Evolutionary conservation across 2,113 vertebrate genomes (phyloP).

Genomic region (Balaeniceps rex): DNA sequence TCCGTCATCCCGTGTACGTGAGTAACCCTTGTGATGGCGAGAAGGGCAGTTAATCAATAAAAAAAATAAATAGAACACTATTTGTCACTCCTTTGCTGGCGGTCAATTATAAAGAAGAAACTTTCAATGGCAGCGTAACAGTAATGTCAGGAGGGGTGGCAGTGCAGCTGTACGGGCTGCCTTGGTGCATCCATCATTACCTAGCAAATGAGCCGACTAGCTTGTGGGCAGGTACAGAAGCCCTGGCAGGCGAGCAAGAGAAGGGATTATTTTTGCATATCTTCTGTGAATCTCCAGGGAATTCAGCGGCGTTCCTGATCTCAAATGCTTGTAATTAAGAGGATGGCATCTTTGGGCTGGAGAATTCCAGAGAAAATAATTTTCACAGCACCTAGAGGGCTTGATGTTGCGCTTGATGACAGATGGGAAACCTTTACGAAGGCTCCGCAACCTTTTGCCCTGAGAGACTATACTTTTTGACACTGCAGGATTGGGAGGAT

Average conservation of each 20-base stretch:
- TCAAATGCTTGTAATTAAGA: slow-evolving; percentile 70
- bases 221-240: slow-evolving; percentile 57
- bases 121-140: neutral
- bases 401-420: slow-evolving; percentile 33
- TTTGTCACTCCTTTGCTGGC: neutral
- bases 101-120: neutral
- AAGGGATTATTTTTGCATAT: slow-evolving; percentile 60
- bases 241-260: slow-evolving; percentile 46
- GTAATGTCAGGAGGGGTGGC: neutral
- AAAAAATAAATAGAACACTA: neutral
- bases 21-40: neutral
- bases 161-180: slow-evolving; percentile 1
- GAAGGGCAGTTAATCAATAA: neutral
- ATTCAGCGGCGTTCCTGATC: slow-evolving; percentile 53
- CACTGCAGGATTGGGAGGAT: slow-evolving; percentile 27
- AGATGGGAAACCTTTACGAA: slow-evolving; percentile 59
- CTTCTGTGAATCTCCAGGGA: slow-evolving; percentile 43
- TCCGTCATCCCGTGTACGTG: neutral
- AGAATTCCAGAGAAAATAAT: slow-evolving; percentile 49
- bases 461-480: slow-evolving; percentile 55
- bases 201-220: slow-evolving; percentile 30
- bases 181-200: neutral
- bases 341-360: slow-evolving; percentile 55
- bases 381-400: slow-evolving; percentile 55
- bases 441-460: slow-evolving; percentile 43